Base-by-base conservation (phyloP, 2,888 invertebrate species). In the Acanthosepion pharaonis region DNA sequence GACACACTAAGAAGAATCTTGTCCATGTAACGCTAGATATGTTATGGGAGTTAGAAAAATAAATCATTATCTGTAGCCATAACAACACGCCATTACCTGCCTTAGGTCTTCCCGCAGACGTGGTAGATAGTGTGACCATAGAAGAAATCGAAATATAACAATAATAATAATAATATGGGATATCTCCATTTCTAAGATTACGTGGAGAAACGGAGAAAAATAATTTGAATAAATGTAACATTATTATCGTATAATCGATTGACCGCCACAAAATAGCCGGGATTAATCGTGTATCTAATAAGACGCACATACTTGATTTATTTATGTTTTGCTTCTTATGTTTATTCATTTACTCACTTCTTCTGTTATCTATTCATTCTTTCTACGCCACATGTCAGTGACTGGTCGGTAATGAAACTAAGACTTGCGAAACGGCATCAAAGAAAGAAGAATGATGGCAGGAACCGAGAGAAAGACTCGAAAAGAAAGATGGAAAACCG, bases 391-490 rank as follows among this genome's bases (percentile, higher is more conserved):
- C 78, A 33, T n/a, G 33, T 33, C n/a, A n/a, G 33, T 15, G 78
- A 4, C 11, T 33, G 78, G 78, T 78, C 33, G 78, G n/a, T 78
- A n/a, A 78, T 15, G n/a, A n/a, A 78, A n/a, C 0, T n/a, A n/a
- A 78, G n/a, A 59, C 78, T 78, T n/a, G 78, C 78, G 78, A 78
- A 78, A 11, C 78, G 78, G 78, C 78, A 78, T 78, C 78, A n/a
- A n/a, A 2, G 33, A 78, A 78, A 78, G 78, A 78, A 78, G n/a
- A 15, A 78, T 15, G 11, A 78, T 78, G 33, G 8, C 9, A n/a
- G 9, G 11, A 78, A 11, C 78, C 78, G 15, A 78, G n/a, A 78
- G 15, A 33, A 33, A 15, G 78, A 78, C 20, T 59, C 59, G 59
- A 23, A 59, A 59, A 23, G 23, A 20, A 59, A 15, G 78, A 33